Percentiles rank a stretch among this genome's conserved stretches.
phyloP scores from a whole-genome alignment of 2,888 invertebrate species.

The Trissolcus brochymenae region DNA sequence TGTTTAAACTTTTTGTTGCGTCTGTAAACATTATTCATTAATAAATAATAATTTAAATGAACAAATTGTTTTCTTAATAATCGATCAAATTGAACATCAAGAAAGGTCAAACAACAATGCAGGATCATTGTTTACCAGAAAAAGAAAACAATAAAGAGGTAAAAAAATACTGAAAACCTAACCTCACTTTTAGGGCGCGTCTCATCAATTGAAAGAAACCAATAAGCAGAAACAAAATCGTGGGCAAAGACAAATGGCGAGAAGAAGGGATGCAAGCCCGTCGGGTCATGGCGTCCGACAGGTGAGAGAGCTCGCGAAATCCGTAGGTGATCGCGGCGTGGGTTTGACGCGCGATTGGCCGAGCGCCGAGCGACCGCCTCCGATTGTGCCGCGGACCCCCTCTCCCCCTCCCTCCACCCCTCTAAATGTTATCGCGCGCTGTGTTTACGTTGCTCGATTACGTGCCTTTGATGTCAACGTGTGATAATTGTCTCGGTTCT shows the following conservation, averaged over 20 bases:
- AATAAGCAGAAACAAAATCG: conserved; percentile 25
- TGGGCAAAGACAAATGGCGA: conserved; percentile 11
- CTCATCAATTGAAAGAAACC: conserved; percentile 14
- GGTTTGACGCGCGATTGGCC: conserved; percentile 69
- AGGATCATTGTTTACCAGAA: background rate
- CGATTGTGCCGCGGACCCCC: conserved; percentile 26
- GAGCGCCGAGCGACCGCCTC: conserved; percentile 66
- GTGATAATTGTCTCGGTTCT: background rate
- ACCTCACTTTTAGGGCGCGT: conserved; percentile 1
- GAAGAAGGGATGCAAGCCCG: conserved; percentile 31
- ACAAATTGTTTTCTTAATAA: too few species aligned
- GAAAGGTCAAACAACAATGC: background rate
- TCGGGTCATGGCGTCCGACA: conserved; percentile 64
- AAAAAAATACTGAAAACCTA: conserved; percentile 8
- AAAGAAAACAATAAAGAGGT: background rate
- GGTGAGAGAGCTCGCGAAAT: conserved; percentile 61
- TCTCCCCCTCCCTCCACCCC: conserved; percentile 20
- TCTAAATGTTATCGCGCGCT: conserved; percentile 4
- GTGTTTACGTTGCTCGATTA: background rate
- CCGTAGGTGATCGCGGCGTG: conserved; percentile 63
- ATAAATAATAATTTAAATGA: too few species aligned
- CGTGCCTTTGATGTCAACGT: too few species aligned
- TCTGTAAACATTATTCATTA: too few species aligned
- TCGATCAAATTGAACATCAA: too few species aligned
- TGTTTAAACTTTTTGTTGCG: too few species aligned